phyloP scores from a whole-genome alignment of 2,113 vertebrate species.

The Corvus cornix region DNA sequence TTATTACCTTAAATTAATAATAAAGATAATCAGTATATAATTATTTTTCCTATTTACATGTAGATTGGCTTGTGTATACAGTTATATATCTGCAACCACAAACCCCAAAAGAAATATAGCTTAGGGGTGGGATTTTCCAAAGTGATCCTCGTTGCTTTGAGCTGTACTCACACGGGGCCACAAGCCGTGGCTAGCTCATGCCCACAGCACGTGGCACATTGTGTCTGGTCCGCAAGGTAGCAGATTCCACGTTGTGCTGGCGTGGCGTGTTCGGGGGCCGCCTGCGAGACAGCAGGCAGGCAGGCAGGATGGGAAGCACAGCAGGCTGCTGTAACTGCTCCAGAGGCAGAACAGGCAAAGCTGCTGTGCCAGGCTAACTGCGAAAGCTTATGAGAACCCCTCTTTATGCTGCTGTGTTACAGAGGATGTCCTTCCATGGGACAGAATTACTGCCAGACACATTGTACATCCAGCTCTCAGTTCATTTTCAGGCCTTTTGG shows the following conservation, averaged over 20 bases:
- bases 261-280: rapidly evolving
- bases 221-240: rapidly evolving
- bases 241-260: neutral
- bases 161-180: neutral
- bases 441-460: rapidly evolving
- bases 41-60: neutral
- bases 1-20: neutral
- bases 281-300: rapidly evolving
- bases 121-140: neutral
- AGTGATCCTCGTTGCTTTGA: neutral
- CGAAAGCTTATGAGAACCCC: neutral
- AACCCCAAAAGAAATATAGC: neutral
- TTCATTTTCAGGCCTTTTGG: neutral
- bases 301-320: neutral
- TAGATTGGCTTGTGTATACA: neutral
- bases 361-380: neutral
- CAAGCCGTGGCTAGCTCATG: rapidly evolving
- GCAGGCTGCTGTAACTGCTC: neutral
- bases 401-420: neutral
- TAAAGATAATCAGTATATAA: neutral
- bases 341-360: neutral
- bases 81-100: neutral
- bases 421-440: neutral
- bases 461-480: rapidly evolving
- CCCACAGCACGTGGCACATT: rapidly evolving